Conservation (phyloP, 2,888 invertebrate genomes). For the Ditula angustiorana region DNA sequence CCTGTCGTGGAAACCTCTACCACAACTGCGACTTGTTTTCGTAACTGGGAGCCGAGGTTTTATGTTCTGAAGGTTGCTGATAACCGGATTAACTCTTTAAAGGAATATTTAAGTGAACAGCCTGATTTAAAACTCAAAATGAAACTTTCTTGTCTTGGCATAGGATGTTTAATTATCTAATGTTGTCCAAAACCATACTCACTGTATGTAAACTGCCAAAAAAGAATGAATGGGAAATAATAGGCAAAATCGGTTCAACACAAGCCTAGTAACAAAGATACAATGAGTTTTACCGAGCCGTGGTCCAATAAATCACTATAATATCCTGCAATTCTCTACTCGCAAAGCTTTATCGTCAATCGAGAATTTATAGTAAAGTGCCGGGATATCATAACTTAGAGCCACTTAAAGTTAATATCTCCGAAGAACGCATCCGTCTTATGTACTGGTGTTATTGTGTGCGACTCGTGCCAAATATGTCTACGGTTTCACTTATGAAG, state of each 20-base stretch:
- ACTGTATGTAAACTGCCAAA: no score
- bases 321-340: conserved; percentile 32
- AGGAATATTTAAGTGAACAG: no score
- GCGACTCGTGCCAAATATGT: conserved; percentile 43
- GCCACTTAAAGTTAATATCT: conserved; percentile 42
- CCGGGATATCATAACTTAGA: conserved; percentile 43
- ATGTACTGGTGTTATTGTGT: conserved; percentile 30
- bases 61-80: neutral
- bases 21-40: conserved; percentile 13
- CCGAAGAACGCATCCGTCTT: conserved; percentile 41
- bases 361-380: conserved; percentile 41
- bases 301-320: conserved; percentile 14
- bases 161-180: no score
- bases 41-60: neutral
- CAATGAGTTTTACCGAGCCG: neutral
- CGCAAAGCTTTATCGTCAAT: conserved; percentile 32
- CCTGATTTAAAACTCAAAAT: no score
- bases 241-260: neutral
- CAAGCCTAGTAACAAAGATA: neutral
- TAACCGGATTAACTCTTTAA: no score
- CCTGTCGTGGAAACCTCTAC: conserved; percentile 24
- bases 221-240: neutral
- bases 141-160: no score
- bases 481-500: conserved; percentile 41
- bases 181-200: no score